Evolutionary conservation across 2,888 invertebrate species (phyloP), one percentile per base, ranked within the genome.

Genomic region (Smittia sp.): DNA sequence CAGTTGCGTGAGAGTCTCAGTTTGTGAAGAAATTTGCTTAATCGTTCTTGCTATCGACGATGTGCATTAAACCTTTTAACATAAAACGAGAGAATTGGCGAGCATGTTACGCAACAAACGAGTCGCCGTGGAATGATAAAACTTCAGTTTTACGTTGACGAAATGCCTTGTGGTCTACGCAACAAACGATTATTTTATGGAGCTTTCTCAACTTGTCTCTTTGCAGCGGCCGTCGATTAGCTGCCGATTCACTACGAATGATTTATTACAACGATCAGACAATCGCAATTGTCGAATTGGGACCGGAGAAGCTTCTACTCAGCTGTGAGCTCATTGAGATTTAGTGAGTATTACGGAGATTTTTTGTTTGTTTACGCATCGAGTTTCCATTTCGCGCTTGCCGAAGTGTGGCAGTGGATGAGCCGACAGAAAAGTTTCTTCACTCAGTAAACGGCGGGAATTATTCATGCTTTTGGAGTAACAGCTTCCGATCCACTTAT

Each of bases 261-360:
- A 88, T 92, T 76, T 93, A 92, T 81, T 87, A 87, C 82, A 87
- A 91, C 82, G 93, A 93, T 79, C 91, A 91, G 82, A 92, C 93
- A 1, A 89, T 94, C 58, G 93, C 92, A 1, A 88, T 94, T 58
- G 89, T 92, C 63, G 93, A 93, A 80, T 84, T 93, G 74, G 90
- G 90, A 2, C 85, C 86, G 4, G 87, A 87, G 75, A 90, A 90
- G 80, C 82, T 89, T 77, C 84, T 92, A 75, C 85, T 90, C 68
- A 89, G 89, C 79, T 93, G 93, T 80, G 91, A 92, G 80, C 85
- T 94, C 77, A 90, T 94, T 79, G 94, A 94, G 86, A 91, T 92
- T 77, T 89, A 89, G 94, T 94, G 83, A 92, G 93, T 91, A 79
- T 41, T n/a, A 27, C 58, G 9, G 22, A 3, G 58, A 4, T 18